Evolutionary conservation across 2,113 vertebrate species (phyloP).

Genomic region (Onychostoma macrolepis): DNA sequence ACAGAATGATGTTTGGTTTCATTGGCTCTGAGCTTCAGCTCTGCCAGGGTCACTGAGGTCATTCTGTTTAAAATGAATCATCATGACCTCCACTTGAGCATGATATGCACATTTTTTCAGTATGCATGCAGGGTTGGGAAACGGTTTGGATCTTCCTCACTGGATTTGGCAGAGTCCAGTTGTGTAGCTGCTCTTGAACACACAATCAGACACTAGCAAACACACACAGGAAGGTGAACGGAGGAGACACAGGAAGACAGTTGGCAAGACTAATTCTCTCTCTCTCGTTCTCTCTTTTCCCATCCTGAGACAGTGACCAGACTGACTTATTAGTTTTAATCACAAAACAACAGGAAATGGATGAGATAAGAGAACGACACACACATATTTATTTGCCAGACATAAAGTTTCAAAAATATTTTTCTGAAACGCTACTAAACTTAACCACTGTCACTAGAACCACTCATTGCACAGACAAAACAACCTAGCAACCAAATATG

Average conservation of each 20-base stretch:
- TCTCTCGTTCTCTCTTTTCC: neutral
- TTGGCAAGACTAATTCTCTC: neutral
- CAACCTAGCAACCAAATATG: neutral
- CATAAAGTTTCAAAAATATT: neutral
- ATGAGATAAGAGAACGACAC: slow-evolving; percentile 23
- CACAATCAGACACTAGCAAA: slow-evolving; percentile 33
- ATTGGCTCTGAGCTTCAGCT: neutral
- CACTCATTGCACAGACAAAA: neutral
- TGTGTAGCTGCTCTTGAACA: neutral
- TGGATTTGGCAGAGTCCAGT: neutral
- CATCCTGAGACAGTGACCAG: slow-evolving; percentile 3
- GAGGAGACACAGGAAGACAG: slow-evolving; percentile 37
- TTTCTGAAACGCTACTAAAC: neutral
- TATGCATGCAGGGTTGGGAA: neutral
- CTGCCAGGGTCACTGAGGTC: neutral
- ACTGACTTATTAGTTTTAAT: slow-evolving; percentile 7
- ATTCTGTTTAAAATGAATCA: neutral
- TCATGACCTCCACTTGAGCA: neutral
- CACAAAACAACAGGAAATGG: slow-evolving; percentile 55
- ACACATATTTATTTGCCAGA: neutral
- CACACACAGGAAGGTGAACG: slow-evolving; percentile 31
- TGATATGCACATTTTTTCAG: neutral
- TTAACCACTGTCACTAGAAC: neutral
- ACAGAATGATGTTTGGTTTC: neutral
- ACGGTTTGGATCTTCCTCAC: slow-evolving; percentile 7